These are phyloP conservation scores for Drosophila colorata DNA, from an alignment of 2,888 invertebrate species.

Conservation along the genomic window DNA sequence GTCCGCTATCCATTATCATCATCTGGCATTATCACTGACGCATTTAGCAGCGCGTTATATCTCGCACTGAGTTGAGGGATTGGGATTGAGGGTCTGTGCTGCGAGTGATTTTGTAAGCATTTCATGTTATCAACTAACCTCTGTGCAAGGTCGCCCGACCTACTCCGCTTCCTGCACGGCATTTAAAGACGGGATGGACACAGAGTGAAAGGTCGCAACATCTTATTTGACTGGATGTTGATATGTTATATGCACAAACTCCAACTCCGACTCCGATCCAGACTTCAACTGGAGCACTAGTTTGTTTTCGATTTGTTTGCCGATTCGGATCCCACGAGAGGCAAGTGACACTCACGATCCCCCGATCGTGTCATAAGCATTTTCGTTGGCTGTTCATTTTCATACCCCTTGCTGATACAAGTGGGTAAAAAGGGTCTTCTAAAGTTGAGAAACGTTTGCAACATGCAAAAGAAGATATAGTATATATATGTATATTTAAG, in stretches of 20 bases:
- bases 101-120: not conserved
- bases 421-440: not conserved
- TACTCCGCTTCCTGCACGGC: slow-evolving; percentile 30
- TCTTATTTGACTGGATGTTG: slow-evolving; percentile 49
- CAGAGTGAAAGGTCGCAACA: slow-evolving; percentile 14
- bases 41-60: slow-evolving; percentile 48
- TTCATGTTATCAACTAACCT: slow-evolving; percentile 50
- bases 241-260: slow-evolving; percentile 15
- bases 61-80: slow-evolving; percentile 3
- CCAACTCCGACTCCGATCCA: not conserved
- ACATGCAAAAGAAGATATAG: too few species aligned
- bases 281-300: slow-evolving; percentile 1
- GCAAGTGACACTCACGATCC: slow-evolving; percentile 60
- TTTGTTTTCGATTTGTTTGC: slow-evolving; percentile 13
- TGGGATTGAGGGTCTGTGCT: too few species aligned
- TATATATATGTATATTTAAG: too few species aligned
- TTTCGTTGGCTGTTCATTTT: slow-evolving; percentile 26
- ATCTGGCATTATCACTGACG: slow-evolving; percentile 55
- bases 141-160: slow-evolving; percentile 53
- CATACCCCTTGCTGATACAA: slow-evolving; percentile 17
- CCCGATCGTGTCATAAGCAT: slow-evolving; percentile 62
- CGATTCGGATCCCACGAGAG: slow-evolving; percentile 49
- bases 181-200: slow-evolving; percentile 2
- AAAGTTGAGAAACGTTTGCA: too few species aligned
- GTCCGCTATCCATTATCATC: slow-evolving; percentile 56